Conservation (phyloP, 30 jellyfish, hydroid and myxozoan genomes). For the Haliclystus octoradiatus region DNA sequence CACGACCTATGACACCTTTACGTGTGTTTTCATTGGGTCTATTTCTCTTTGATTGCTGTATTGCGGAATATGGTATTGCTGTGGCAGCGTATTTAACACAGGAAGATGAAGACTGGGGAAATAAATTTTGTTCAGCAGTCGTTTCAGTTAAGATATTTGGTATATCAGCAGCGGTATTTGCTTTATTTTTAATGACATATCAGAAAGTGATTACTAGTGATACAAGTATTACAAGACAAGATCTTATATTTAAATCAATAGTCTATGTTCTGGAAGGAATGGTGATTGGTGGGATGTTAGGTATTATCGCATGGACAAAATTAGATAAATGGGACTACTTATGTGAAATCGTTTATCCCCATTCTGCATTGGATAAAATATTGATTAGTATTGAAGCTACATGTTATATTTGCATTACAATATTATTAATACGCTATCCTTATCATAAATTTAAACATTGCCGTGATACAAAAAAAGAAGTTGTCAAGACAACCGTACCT, state of each 20-base stretch:
- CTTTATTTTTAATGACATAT: constrained; percentile 59
- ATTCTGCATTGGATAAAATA: constrained; percentile 54
- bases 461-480: constrained; percentile 15
- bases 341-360: constrained; percentile 48
- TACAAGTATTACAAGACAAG: constrained; percentile 35
- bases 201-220: constrained; percentile 54
- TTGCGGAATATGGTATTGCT: constrained; percentile 86
- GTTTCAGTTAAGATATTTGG: constrained; percentile 75
- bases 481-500: too few species aligned
- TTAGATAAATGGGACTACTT: constrained; percentile 79
- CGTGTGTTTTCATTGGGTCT: constrained; percentile 60
- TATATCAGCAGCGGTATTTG: constrained; percentile 49
- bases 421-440: constrained; percentile 59
- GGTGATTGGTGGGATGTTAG: constrained; percentile 73
- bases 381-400: constrained; percentile 48
- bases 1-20: constrained; percentile 45
- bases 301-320: constrained; percentile 84
- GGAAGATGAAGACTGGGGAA: constrained; percentile 50
- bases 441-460: constrained; percentile 25
- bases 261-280: constrained; percentile 86
- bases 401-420: constrained; percentile 32
- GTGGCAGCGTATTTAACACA: constrained; percentile 54
- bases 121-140: constrained; percentile 69
- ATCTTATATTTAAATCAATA: constrained; percentile 87
- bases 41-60: constrained; percentile 58